Conservation (phyloP, 2,113 vertebrate genomes). For the Oxyura jamaicensis region DNA sequence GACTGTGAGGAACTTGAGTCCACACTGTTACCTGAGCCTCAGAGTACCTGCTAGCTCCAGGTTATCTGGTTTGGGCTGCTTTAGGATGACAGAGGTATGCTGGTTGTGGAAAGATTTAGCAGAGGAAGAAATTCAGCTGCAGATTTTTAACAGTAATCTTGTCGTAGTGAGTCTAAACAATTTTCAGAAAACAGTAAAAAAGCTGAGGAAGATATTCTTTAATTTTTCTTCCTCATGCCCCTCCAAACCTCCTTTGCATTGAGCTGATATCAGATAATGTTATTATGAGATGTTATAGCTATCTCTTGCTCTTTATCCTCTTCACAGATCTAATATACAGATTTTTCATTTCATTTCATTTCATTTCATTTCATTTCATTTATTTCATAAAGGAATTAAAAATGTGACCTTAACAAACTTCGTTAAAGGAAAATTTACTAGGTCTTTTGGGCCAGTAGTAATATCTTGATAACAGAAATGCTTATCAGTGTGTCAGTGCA, state of each 20-base stretch:
- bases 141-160: not conserved
- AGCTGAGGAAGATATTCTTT: not conserved
- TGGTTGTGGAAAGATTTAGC: not conserved
- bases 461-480: not conserved
- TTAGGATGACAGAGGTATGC: not conserved
- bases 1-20: not conserved
- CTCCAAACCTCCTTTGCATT: not conserved
- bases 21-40: accelerated
- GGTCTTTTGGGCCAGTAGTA: not conserved
- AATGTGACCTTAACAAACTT: not conserved
- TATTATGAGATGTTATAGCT: not conserved
- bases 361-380: too few species aligned
- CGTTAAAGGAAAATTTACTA: not conserved
- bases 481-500: not conserved
- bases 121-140: not conserved
- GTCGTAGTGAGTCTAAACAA: not conserved
- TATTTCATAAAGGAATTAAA: not conserved
- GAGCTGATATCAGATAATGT: not conserved
- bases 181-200: not conserved
- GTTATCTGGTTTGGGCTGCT: not conserved
- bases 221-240: not conserved
- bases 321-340: not conserved
- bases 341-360: not conserved
- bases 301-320: not conserved
- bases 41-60: not conserved